These are phyloP conservation scores for Chalcis sispes DNA, from an alignment of 2,888 invertebrate genomes.

Conservation along the genomic window DNA sequence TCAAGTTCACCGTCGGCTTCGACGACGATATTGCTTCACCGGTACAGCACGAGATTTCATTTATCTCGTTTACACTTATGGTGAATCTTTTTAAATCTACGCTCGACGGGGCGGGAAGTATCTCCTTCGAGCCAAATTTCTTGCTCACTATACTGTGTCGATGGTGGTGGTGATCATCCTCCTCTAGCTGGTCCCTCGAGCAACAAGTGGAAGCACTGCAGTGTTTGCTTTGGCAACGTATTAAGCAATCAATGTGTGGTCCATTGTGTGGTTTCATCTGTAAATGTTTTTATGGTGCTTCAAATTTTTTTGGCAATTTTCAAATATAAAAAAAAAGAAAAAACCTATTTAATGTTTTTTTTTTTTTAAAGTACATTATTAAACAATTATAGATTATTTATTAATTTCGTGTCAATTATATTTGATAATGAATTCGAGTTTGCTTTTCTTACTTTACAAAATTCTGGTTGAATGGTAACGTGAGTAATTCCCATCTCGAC, in stretches of 20 bases:
- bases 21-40: not conserved
- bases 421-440: no score
- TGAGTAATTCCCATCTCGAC: slow-evolving; percentile 88
- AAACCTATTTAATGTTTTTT: no score
- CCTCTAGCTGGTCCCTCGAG: slow-evolving; percentile 62
- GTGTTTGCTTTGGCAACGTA: slow-evolving; percentile 70
- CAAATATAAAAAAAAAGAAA: not conserved
- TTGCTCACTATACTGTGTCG: slow-evolving; percentile 53
- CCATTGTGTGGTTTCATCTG: slow-evolving; percentile 65
- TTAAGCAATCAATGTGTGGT: slow-evolving; percentile 68
- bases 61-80: slow-evolving; percentile 56
- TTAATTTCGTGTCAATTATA: no score
- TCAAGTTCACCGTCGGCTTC: not conserved
- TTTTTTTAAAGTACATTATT: not conserved
- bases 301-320: not conserved
- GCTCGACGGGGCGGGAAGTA: slow-evolving; percentile 56
- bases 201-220: slow-evolving; percentile 71
- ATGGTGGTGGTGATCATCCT: slow-evolving; percentile 34
- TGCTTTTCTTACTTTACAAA: slow-evolving; percentile 75
- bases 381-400: slow-evolving; percentile 4
- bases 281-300: not conserved
- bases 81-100: slow-evolving; percentile 61
- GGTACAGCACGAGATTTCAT: slow-evolving; percentile 12
- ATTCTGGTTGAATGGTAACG: slow-evolving; percentile 93
- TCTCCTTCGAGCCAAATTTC: slow-evolving; percentile 64